Base-by-base conservation (phyloP, 2,797 vertebrate species). In the Mareca penelope region DNA sequence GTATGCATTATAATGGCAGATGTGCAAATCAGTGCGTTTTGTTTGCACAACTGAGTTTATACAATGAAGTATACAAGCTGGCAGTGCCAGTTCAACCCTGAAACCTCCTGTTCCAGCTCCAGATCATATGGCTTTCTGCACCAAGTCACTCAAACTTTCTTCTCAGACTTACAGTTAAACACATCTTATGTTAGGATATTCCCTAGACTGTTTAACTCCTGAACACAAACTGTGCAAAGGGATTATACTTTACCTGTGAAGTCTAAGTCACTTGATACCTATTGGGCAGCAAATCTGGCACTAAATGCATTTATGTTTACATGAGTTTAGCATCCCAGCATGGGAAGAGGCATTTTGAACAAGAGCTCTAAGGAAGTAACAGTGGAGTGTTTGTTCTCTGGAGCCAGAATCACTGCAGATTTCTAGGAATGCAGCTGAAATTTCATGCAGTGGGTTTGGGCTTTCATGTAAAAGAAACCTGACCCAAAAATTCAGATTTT, bases 401-500 rank as follows among this genome's bases (percentile, higher is more conserved):
- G 80, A 89, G 86, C 75, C 89, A 10, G 22, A 95, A 95, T 94
- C 93, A 93, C 77, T 75, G 68, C n/a, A 93, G 26, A 86, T 95
- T 88, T 94, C 75, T 67, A 94, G 90, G 93, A 88, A 94, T 87
- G 90, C 72, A 94, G 90, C 82, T 95, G 89, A 95, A 93, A 95
- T 92, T 93, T 94, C 94, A 85, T 72, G 84, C 79, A 75, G n/a
- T 63, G 82, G 8, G 26, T 78, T 80, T 91, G 80, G 44, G 57
- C 59, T 93, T 95, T 89, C 59, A 73, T 3, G 11, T 86, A 56
- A 71, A 90, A 77, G 83, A 85, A 94, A 91, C 75, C 48, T 93
- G 82, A 94, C 68, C 87, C 95, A 88, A 89, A 96, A 96, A 93
- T 85, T 87, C 93, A 86, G 85, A 75, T 93, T 90, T 86, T 91